Percentiles rank a stretch among this genome's conserved stretches.
These are phyloP conservation scores for Plusia festucae DNA, from an alignment of 2,888 invertebrate species.

Conservation along the genomic window DNA sequence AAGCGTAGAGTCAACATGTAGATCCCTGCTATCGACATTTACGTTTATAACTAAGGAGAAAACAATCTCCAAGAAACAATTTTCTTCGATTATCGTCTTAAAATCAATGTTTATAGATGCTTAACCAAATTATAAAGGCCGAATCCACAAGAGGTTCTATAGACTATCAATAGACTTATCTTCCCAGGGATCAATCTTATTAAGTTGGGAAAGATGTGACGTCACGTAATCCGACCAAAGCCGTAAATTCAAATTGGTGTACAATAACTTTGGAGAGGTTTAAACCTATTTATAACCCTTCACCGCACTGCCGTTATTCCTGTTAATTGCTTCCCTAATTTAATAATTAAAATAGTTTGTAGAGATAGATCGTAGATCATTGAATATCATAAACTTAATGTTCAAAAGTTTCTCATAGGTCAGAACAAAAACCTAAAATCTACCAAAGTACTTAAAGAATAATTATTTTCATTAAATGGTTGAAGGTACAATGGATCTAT, in stretches of 20 bases:
- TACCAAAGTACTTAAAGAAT: too few species aligned
- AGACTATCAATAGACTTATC: background rate
- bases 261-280: slow-evolving; percentile 38
- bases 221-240: slow-evolving; percentile 18
- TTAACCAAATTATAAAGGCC: background rate
- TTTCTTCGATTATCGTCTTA: too few species aligned
- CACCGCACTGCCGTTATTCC: slow-evolving; percentile 13
- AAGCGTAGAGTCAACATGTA: too few species aligned
- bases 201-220: slow-evolving; percentile 12
- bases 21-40: too few species aligned
- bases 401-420: too few species aligned
- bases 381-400: background rate
- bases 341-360: background rate
- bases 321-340: slow-evolving; percentile 22
- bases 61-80: too few species aligned
- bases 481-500: too few species aligned
- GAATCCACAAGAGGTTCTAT: background rate
- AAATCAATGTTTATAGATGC: background rate
- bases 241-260: slow-evolving; percentile 45
- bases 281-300: slow-evolving; percentile 24
- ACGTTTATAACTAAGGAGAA: too few species aligned
- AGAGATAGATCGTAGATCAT: background rate
- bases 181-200: background rate
- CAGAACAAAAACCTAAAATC: too few species aligned
- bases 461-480: too few species aligned